Evolutionary conservation across 1,140 invertebrate species (phyloP), one percentile per base, ranked within the genome.

Genomic region (Drosophila dunni): DNA sequence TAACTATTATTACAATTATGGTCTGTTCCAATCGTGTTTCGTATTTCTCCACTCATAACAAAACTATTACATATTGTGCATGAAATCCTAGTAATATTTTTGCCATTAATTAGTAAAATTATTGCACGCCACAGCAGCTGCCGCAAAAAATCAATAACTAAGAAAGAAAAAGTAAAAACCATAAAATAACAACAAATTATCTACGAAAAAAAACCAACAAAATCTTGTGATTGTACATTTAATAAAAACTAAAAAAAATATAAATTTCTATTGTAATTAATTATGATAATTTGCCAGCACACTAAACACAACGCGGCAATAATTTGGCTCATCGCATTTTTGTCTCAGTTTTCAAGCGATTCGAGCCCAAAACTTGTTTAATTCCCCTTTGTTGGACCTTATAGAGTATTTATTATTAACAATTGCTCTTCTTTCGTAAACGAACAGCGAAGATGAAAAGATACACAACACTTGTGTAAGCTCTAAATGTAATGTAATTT

Each of bases 141-240:
- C 50, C 70, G 60, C 42, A 29, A 33, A 46, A 54, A 79, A 58
- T 70, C 74, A 48, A 34, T 68, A 65, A 56, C 67, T 64, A 67
- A 53, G 63, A 66, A 68, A 70, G 75, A 71, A 34, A 61, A 75
- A 58, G 17, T 51, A 70, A 54, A 72, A 46, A 73, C 82, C 75
- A 74, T 75, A 63, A 48, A 3, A 76, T 62, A 65, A 60, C 60
- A 45, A 66, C 9, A 36, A 36, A 34, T 7, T 15, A 46, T 7
- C 44, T 33, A 54, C 42, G 63, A 67, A 45, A 20, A 45, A 20
- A 61, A 51, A 51, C 20, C 44, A 57, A 75, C 53, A 81, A 79
- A 84, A 79, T 88, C 82, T 86, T 86, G 83, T 86, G 83, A 86
- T 86, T 86, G 83, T 86, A 86, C 83, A 86, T 88, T 86, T 88